phyloP scores from a whole-genome alignment of 2,888 invertebrate species.

The Branchellion lobata region DNA sequence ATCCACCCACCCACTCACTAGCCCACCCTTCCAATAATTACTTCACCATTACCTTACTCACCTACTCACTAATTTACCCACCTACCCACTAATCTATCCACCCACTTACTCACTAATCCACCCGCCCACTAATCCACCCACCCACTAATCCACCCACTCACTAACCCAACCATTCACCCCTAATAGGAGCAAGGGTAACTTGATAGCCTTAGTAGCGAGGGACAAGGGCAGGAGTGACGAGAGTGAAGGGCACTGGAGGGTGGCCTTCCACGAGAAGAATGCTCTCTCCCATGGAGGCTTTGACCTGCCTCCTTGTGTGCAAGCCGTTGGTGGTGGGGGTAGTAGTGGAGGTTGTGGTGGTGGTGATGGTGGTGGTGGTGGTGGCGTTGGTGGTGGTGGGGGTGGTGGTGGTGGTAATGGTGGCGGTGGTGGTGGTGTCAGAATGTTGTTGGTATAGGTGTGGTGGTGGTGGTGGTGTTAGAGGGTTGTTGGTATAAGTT shows the following conservation, averaged over 20 bases:
- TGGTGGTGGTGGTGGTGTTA: too few species aligned
- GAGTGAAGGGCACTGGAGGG: conserved; percentile 58
- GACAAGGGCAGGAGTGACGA: conserved; percentile 36
- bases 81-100: too few species aligned
- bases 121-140: too few species aligned
- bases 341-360: neutral
- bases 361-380: neutral
- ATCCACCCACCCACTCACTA: too few species aligned
- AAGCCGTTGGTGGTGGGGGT: neutral
- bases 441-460: neutral
- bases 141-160: too few species aligned
- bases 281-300: conserved; percentile 82
- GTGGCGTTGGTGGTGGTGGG: neutral
- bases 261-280: conserved; percentile 87
- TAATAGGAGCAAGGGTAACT: conserved; percentile 66
- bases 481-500: too few species aligned
- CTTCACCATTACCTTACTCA: too few species aligned
- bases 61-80: too few species aligned
- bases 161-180: too few species aligned
- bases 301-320: conserved; percentile 67
- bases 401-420: neutral
- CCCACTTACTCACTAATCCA: too few species aligned
- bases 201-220: conserved; percentile 38
- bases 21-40: too few species aligned
- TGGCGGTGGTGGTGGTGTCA: neutral